Evolutionary conservation across 2,888 invertebrate genomes (phyloP).

Genomic region (Megalurothrips usitatus): DNA sequence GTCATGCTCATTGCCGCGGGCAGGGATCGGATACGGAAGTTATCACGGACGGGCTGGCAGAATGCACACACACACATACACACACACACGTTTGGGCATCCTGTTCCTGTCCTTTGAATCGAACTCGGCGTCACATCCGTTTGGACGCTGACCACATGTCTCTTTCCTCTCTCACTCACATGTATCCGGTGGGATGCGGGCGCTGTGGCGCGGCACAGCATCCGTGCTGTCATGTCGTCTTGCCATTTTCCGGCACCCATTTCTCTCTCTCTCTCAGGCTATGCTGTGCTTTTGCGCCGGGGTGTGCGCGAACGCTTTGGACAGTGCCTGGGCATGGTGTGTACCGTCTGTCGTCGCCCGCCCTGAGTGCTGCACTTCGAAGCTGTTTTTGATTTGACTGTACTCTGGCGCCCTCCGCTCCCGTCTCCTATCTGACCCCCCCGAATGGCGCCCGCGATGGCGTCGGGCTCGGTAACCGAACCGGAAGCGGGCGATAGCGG

Average conservation of each 20-base stretch:
- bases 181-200: background rate
- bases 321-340: too few relatives aligned
- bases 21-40: conserved; percentile 1
- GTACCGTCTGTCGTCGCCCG: too few relatives aligned
- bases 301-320: too few relatives aligned
- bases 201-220: background rate
- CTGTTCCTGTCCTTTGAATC: conserved; percentile 26
- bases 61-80: background rate
- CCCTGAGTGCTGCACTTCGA: too few relatives aligned
- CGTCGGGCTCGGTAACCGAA: background rate
- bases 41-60: background rate
- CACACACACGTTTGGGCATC: conserved; percentile 9
- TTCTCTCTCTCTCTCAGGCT: conserved; percentile 1
- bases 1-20: background rate
- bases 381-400: too few relatives aligned
- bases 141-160: conserved; percentile 25
- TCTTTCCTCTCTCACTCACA: background rate
- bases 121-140: conserved; percentile 21
- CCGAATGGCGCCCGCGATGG: background rate
- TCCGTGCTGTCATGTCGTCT: too few relatives aligned
- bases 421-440: too few relatives aligned
- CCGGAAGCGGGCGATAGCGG: background rate
- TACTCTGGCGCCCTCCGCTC: too few relatives aligned
- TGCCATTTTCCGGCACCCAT: too few relatives aligned
- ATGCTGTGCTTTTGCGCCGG: too few relatives aligned